These are phyloP conservation scores for Lysandra bellargus DNA, from an alignment of 2,888 invertebrate genomes.

Conservation along the genomic window DNA sequence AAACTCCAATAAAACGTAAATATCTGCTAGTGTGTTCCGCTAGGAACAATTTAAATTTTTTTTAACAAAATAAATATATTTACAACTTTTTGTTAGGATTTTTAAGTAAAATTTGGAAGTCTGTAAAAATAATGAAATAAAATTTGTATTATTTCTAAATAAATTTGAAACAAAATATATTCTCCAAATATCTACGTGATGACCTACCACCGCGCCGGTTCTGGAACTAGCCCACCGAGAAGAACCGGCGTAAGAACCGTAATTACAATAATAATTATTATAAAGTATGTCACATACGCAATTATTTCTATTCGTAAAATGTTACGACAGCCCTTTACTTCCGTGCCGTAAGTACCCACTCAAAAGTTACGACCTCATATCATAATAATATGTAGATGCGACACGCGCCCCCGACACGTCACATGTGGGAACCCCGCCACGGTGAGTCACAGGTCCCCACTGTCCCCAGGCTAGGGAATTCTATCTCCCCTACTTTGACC, in stretches of 20 bases:
- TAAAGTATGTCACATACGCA: neutral
- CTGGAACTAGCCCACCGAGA: too few relatives aligned
- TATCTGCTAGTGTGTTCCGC: too few relatives aligned
- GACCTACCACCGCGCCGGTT: too few relatives aligned
- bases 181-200: too few relatives aligned
- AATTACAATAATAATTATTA: neutral
- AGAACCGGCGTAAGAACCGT: neutral
- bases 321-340: neutral
- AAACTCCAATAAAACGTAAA: neutral
- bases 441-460: neutral
- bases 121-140: too few relatives aligned
- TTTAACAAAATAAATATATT: too few relatives aligned
- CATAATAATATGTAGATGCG: neutral
- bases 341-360: neutral
- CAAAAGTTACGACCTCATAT: neutral
- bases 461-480: neutral
- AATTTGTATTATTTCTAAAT: too few relatives aligned
- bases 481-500: neutral
- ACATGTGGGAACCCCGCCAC: neutral
- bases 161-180: too few relatives aligned
- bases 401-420: neutral
- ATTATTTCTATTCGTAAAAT: neutral
- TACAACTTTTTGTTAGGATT: too few relatives aligned
- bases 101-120: too few relatives aligned
- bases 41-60: too few relatives aligned